Evolutionary conservation across 2,113 vertebrate species (phyloP).

Genomic region (Phrynocephalus versicolor): DNA sequence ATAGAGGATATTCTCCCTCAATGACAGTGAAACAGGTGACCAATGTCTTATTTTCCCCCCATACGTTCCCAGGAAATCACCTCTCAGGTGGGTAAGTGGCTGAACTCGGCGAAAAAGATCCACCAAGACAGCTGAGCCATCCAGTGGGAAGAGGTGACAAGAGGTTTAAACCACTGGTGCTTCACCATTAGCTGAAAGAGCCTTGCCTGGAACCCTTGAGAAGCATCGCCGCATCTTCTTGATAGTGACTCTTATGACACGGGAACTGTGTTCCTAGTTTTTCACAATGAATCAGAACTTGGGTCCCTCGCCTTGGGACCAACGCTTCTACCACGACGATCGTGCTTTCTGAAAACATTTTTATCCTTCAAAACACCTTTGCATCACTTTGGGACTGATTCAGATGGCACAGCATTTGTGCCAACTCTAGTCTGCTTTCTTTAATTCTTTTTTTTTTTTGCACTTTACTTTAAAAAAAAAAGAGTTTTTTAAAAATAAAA

Average conservation of each 20-base stretch:
- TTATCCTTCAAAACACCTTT: background rate
- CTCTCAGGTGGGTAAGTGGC: constrained; percentile 68
- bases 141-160: background rate
- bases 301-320: background rate
- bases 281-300: background rate
- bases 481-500: background rate
- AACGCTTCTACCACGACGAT: background rate
- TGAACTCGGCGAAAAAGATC: constrained; percentile 61
- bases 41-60: background rate
- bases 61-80: constrained; percentile 12
- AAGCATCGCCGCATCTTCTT: background rate
- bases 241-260: background rate
- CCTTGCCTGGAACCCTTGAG: background rate
- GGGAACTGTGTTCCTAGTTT: background rate
- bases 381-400: background rate
- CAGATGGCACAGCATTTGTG: background rate
- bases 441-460: background rate
- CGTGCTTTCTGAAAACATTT: background rate
- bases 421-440: no score
- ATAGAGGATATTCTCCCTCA: background rate
- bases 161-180: no score
- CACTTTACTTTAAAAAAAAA: background rate
- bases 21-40: background rate
- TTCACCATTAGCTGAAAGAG: background rate
- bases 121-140: background rate